Percentiles rank a stretch among this genome's conserved stretches.
Evolutionary conservation across 2,888 invertebrate species (phyloP).

Genomic region (Falcaria lacertinaria): DNA sequence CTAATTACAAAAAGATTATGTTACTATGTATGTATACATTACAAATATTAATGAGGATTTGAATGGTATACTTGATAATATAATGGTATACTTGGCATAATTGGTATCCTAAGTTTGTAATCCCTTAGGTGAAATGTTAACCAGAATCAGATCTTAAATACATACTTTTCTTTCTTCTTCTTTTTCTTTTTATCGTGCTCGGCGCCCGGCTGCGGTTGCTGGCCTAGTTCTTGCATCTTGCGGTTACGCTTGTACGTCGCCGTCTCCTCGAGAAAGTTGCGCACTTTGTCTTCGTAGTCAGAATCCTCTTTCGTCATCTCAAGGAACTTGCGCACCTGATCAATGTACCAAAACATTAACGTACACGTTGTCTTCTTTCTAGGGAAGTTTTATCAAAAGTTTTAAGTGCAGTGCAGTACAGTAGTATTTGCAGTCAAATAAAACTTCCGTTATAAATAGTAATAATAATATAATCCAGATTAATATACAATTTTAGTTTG

Average conservation of each 20-base stretch:
- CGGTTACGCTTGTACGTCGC: slow-evolving; percentile 87
- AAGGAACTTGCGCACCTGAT: slow-evolving; percentile 84
- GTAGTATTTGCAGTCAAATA: too few species aligned
- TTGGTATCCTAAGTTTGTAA: too few species aligned
- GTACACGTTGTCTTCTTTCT: slow-evolving; percentile 5
- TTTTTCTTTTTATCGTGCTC: slow-evolving; percentile 75
- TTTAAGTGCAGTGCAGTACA: too few species aligned
- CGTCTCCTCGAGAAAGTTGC: slow-evolving; percentile 91
- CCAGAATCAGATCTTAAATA: slow-evolving; percentile 8
- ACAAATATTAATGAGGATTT: too few species aligned
- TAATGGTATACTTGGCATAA: too few species aligned
- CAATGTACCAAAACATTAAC: not conserved
- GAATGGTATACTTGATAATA: too few species aligned
- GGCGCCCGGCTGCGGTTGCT: slow-evolving; percentile 73
- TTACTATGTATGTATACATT: not conserved
- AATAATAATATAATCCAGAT: too few species aligned
- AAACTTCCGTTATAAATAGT: too few species aligned
- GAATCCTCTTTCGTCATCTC: slow-evolving; percentile 90
- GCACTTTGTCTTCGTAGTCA: slow-evolving; percentile 91
- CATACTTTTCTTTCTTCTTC: slow-evolving; percentile 78
- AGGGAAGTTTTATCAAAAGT: too few species aligned
- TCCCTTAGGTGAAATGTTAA: too few species aligned
- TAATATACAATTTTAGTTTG: too few species aligned
- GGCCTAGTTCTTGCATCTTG: slow-evolving; percentile 82
- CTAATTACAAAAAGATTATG: slow-evolving; percentile 23